Conservation (phyloP, 2,797 vertebrate genomes). For the Diplodus puntazzo region DNA sequence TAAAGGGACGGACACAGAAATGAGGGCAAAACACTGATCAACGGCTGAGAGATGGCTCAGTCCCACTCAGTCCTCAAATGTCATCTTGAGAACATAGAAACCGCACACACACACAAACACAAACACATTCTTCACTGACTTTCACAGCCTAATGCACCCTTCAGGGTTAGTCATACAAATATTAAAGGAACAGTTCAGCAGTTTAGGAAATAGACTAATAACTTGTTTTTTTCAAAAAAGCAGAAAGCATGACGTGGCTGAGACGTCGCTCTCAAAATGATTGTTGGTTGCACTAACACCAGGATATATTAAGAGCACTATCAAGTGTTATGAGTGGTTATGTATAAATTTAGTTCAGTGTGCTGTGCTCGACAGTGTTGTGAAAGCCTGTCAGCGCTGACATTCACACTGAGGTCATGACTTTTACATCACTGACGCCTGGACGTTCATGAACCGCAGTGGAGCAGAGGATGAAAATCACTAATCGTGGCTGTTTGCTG, state of each 20-base stretch:
- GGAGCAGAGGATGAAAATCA: too few relatives aligned
- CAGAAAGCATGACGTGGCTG: too few relatives aligned
- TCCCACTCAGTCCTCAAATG: not conserved
- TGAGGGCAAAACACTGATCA: conserved; percentile 52
- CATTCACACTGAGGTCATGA: too few relatives aligned
- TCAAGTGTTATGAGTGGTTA: not conserved
- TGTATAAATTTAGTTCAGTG: not conserved
- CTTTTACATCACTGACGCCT: too few relatives aligned
- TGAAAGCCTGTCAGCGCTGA: too few relatives aligned
- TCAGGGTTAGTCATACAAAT: not conserved
- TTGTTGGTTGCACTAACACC: conserved; percentile 1
- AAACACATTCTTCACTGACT: not conserved
- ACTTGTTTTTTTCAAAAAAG: too few relatives aligned
- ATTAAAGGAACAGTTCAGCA: not conserved
- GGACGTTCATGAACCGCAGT: too few relatives aligned
- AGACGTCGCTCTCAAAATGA: not conserved
- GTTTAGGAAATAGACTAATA: not conserved
- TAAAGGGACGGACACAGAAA: conserved; percentile 56
- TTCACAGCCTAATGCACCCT: not conserved
- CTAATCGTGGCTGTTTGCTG: too few relatives aligned
- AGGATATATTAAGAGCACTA: not conserved
- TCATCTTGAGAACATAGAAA: not conserved
- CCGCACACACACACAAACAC: not conserved
- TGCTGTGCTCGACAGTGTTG: not conserved
- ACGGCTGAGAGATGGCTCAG: conserved; percentile 16